Percentiles rank a stretch among this genome's conserved stretches.
Conservation (phyloP, 2,113 vertebrate genomes). For the Malurus melanocephalus region DNA sequence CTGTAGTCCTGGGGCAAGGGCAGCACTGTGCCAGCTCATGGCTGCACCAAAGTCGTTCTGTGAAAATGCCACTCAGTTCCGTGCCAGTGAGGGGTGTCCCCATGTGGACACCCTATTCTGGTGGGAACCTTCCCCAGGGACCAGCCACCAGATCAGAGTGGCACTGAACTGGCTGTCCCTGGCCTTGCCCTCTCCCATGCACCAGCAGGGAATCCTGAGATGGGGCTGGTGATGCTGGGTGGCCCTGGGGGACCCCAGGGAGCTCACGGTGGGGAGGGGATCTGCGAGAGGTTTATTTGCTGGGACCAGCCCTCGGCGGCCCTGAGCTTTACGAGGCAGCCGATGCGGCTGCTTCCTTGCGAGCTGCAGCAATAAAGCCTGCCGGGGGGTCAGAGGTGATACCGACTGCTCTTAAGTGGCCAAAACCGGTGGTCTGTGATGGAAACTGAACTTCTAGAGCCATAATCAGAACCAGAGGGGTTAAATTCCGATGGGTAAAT, state of each 20-base stretch:
- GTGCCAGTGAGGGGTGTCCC: not conserved
- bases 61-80: not conserved
- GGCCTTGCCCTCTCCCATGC: not conserved
- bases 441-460: constrained; percentile 53
- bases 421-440: constrained; percentile 12
- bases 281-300: not conserved
- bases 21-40: accelerated
- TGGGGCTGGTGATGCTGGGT: not conserved
- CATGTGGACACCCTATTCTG: accelerated
- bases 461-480: constrained; percentile 47
- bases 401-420: constrained; percentile 22
- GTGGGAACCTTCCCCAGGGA: not conserved
- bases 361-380: constrained; percentile 16
- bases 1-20: not conserved
- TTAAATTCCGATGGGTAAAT: constrained; percentile 10
- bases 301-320: not conserved
- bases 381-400: constrained; percentile 28
- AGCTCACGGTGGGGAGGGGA: accelerated
- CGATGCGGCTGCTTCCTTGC: not conserved
- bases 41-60: not conserved
- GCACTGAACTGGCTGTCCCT: not conserved
- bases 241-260: constrained; percentile 1
- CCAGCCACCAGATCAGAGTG: not conserved
- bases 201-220: accelerated
- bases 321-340: constrained; percentile 32